Base-by-base conservation (phyloP, 1,140 invertebrate species). In the Hyles vespertilio region DNA sequence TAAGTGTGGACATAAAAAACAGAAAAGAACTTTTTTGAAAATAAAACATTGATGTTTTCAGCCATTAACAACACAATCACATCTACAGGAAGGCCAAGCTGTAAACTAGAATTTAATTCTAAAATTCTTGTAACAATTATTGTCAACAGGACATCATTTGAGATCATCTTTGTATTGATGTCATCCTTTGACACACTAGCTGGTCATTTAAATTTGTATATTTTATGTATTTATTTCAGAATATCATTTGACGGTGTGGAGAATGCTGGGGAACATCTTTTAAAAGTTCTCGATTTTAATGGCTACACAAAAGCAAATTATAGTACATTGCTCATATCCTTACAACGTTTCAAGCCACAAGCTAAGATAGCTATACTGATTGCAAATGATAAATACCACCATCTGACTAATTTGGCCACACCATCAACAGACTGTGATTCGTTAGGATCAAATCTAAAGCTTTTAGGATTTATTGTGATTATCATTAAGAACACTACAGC, bases 381-480 rank as follows among this genome's bases (percentile, higher is more conserved):
- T 51, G 84, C 78, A 5, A 88, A 88, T 61, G 74, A 85, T 40
- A 83, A 76, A 65, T 90, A 90, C 51, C 58, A 67, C 44, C 53
- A 84, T 65, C 77, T 89, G 60, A 75, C 84, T 6, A 82, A 82
- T 54, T 63, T 90, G 32, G 74, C 75, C 0, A 88, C 89, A 36
- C 89, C 89, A 8, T 71, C 81, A 7, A 74, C 82, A 36, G 89
- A 90, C 58, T 90, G 89, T 71, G 76, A 80, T 32, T 72, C 77
- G 6, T 61, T 90, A 45, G 78, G 72, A 0, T 53, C 60, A 8
- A 74, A 76, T 59, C 66, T 90, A 40, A 86, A 77, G 57, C 65
- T 65, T 36, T 65, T 88, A 51, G 89, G 81, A 3, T 90, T 90
- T 70, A 71, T 85, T 47, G 70, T 78, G 3, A 61, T 89, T 5